Evolutionary conservation across 2,888 invertebrate species (phyloP).

Genomic region (Anaspis maculata): DNA sequence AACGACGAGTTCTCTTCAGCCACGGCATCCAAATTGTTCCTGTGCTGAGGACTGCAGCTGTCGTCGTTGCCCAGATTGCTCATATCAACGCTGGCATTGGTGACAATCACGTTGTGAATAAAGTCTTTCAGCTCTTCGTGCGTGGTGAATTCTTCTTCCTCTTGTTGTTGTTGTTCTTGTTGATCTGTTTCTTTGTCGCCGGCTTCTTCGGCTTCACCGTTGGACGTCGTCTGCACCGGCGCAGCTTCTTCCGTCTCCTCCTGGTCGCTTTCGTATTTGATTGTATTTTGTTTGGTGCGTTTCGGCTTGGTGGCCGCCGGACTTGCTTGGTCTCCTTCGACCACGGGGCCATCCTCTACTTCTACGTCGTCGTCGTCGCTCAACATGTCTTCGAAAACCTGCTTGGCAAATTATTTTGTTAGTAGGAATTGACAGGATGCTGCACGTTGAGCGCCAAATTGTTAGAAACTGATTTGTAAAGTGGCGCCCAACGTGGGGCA

Average conservation of each 20-base stretch:
- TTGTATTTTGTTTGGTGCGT: slow-evolving; percentile 35
- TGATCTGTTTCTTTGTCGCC: slow-evolving; percentile 36
- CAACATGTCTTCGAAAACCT: slow-evolving; percentile 38
- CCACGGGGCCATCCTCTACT: slow-evolving; percentile 31
- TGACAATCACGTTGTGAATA: slow-evolving; percentile 59
- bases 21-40: slow-evolving; percentile 48
- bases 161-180: slow-evolving; percentile 34
- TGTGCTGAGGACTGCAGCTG: slow-evolving; percentile 46
- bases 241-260: slow-evolving; percentile 18
- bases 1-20: slow-evolving; percentile 48
- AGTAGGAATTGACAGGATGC: too few relatives aligned
- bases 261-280: slow-evolving; percentile 34
- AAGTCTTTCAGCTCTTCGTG: slow-evolving; percentile 31
- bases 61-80: slow-evolving; percentile 32
- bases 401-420: too few relatives aligned
- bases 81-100: slow-evolving; percentile 63
- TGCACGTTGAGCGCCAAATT: too few relatives aligned
- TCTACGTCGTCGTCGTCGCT: slow-evolving; percentile 38
- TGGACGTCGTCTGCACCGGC: too few relatives aligned
- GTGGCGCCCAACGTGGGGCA: neutral
- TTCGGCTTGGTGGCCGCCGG: slow-evolving; percentile 20
- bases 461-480: too few relatives aligned
- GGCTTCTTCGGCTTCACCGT: slow-evolving; percentile 2
- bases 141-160: slow-evolving; percentile 5
- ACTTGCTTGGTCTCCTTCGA: slow-evolving; percentile 19